These are phyloP conservation scores for Agelastica alni DNA, from an alignment of 2,888 invertebrate genomes.

Conservation along the genomic window DNA sequence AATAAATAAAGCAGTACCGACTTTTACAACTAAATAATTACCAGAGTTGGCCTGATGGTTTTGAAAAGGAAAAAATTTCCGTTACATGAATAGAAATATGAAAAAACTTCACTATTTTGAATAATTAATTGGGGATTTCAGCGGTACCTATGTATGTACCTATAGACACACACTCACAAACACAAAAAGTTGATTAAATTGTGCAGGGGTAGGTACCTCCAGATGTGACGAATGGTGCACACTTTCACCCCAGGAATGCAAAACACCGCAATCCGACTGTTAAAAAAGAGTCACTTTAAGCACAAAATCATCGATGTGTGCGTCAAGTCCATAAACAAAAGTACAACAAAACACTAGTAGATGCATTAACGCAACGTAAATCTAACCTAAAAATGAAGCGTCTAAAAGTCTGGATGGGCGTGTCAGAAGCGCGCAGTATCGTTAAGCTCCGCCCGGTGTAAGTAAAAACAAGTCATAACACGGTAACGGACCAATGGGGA, in stretches of 20 bases:
- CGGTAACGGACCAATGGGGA: conserved; percentile 47
- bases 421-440: conserved; percentile 33
- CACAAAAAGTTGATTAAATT: too few relatives aligned
- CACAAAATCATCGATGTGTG: conserved; percentile 24
- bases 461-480: conserved; percentile 45
- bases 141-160: too few relatives aligned
- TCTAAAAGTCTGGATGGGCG: conserved; percentile 54
- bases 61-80: too few relatives aligned
- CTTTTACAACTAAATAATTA: too few relatives aligned
- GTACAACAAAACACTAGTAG: conserved; percentile 40
- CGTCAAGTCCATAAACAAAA: conserved; percentile 31
- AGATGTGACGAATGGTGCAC: conserved; percentile 7
- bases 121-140: too few relatives aligned
- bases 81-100: too few relatives aligned
- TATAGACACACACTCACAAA: too few relatives aligned
- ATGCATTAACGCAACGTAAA: conserved; percentile 45
- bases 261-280: conserved; percentile 9
- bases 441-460: conserved; percentile 40
- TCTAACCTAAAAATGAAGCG: conserved; percentile 56
- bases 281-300: conserved; percentile 26
- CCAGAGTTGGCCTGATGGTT: too few relatives aligned
- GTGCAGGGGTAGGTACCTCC: too few relatives aligned
- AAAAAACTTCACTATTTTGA: too few relatives aligned
- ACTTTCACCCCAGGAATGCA: conserved; percentile 9
- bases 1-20: too few relatives aligned